Evolutionary conservation across 2,797 vertebrate species (phyloP), one percentile per base, ranked within the genome.

Genomic region (Eulemur rubriventer): DNA sequence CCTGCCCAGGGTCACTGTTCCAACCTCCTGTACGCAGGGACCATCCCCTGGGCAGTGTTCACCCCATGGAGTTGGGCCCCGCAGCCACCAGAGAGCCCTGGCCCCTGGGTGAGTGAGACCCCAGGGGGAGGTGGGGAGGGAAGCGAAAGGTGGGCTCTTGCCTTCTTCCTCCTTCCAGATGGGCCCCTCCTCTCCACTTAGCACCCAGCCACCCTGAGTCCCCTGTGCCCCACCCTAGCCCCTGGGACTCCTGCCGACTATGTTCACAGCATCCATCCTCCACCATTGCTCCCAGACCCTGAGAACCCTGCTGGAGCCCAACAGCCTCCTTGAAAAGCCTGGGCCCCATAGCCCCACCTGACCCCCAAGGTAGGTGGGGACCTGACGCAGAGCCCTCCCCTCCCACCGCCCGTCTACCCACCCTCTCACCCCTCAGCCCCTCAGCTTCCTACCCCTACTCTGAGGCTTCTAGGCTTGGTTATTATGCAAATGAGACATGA

Each of bases 191-290:
- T 91, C 85, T 4, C 98, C 97, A 41, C 98, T 97, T 0, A 98
- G 98, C 70, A 98, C 98, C 48, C 99, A 99, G 96, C 99, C 99
- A 0, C 26, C 87, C 43, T 57, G 52, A 41, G 87, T 99, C 97
- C 99, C 99, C 79, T 9, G 48, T 99, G 0, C 79, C 0, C 57
- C 81, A 88, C 97, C 24, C 89, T 95, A 14, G 98, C 97, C 92
- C 99, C 99, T 98, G 98, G 99, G 99, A 55, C 99, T 99, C 20
- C 99, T 99, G 61, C 99, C 99, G 16, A 98, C 43, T 22, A 26
- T 1, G 61, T 7, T 59, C 50, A 86, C 26, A 82, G 48, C 43
- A 4, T 7, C 59, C 20, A 7, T 50, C 22, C 52, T 86, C 59
- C 1, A 6, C 69, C 24, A 4, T 85, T 95, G 83, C 52, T 81